A percentile compares a stretch with the other conserved stretches of the same genome.
These are phyloP conservation scores for Laticauda colubrina DNA, from an alignment of 2,113 vertebrate species.

Conservation along the genomic window DNA sequence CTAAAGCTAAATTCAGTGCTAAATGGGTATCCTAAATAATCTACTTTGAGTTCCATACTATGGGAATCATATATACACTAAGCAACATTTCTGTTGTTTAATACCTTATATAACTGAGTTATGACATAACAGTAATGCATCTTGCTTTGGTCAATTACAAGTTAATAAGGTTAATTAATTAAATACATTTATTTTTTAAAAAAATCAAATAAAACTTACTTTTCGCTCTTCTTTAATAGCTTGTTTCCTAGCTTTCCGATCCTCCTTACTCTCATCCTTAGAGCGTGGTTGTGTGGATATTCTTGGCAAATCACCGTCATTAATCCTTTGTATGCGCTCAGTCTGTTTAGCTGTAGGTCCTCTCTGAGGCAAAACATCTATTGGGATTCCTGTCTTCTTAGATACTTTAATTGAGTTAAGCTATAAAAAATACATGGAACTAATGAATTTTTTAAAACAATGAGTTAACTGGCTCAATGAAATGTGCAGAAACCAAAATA, in stretches of 20 bases:
- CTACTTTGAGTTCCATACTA: neutral
- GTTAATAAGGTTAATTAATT: neutral
- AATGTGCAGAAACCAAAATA: neutral
- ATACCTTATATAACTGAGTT: neutral
- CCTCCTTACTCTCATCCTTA: conserved; percentile 81
- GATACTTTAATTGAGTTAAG: conserved; percentile 83
- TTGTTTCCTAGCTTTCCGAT: conserved; percentile 83
- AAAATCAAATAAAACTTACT: conserved; percentile 65
- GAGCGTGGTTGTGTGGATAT: conserved; percentile 75
- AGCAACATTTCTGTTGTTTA: neutral
- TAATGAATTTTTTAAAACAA: neutral
- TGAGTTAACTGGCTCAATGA: neutral
- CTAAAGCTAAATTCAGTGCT: neutral
- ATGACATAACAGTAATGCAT: neutral
- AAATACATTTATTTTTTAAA: neutral
- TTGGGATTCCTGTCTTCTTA: conserved; percentile 86
- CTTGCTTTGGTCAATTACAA: neutral
- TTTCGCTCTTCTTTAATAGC: conserved; percentile 87
- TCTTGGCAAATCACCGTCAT: conserved; percentile 83
- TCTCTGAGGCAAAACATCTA: conserved; percentile 78
- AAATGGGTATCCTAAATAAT: neutral
- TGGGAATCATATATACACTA: neutral
- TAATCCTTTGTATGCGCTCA: conserved; percentile 87
- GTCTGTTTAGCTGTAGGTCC: conserved; percentile 81
- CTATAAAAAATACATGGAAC: conserved; percentile 60